Base-by-base conservation (phyloP, 2,797 vertebrate species). In the Limosa lapponica region DNA sequence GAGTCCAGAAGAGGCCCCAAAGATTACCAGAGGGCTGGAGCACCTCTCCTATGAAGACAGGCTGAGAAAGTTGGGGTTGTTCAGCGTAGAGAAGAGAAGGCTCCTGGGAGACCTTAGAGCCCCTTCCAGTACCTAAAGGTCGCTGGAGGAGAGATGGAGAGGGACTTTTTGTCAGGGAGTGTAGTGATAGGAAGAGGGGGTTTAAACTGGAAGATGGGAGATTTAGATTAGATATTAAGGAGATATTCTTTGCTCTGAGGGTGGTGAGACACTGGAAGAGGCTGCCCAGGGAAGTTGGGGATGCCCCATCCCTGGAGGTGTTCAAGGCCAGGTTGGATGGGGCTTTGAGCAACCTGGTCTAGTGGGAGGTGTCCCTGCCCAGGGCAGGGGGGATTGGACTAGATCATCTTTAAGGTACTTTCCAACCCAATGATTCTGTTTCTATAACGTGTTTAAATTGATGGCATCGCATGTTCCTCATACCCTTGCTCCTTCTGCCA, bases 391-490 rank as follows among this genome's bases (percentile, higher is more conserved):
- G 17, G 25, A 0, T 39, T 37, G 25, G 18, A 61, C 58, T 39
- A 19, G 58, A 12, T 61, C 36, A 20, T 13, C 37, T 59, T 39
- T 59, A 59, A 28, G 58, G 25, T 61, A 25, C 36, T 12, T 39
- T 61, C 58, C 25, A 19, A 19, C 58, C 12, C 17, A 2, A 39
- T 61, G 36, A 28, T 25, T 58, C 30, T n/a, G 19, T n/a, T 58
- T 58, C 59, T 41, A 5, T 30, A 61, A 4, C 0, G 0, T 37
- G 43, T 83, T 82, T 22, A 34, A 72, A 58, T 13, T 52, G 61
- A 25, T 1, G 12, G 65, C 30, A 41, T 49, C 16, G 4, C 0
- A 0, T 3, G 3, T 43, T 89, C 16, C 66, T 62, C 83, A 91
- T 3, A 0, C 37, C 57, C 59, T 54, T 48, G n/a, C 30, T 92